Conservation (phyloP, 1,140 invertebrate species). For the Bemisia tabaci region DNA sequence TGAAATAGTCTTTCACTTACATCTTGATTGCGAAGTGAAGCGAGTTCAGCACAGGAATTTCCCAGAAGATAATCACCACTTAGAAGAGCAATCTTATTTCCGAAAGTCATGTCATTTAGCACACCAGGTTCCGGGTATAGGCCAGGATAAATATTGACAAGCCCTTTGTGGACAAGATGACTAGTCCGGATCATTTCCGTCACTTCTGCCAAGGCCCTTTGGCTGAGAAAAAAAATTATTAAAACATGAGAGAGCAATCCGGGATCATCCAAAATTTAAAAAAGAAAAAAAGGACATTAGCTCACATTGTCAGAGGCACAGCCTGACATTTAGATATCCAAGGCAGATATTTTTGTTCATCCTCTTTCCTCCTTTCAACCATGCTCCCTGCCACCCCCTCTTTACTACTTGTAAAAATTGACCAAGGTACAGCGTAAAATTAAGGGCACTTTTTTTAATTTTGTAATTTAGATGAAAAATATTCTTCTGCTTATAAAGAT, state of each 20-base stretch:
- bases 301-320: not conserved
- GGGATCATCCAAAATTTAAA: slow-evolving; percentile 3
- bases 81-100: slow-evolving; percentile 87
- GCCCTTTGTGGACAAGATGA: slow-evolving; percentile 81
- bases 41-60: slow-evolving; percentile 75
- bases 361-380: too few species aligned
- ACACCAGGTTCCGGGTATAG: slow-evolving; percentile 38
- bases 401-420: too few species aligned
- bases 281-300: not conserved
- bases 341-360: too few species aligned
- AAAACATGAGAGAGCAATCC: slow-evolving; percentile 7
- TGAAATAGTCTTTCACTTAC: too few species aligned
- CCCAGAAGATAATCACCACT: slow-evolving; percentile 86
- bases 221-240: slow-evolving; percentile 37
- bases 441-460: too few species aligned
- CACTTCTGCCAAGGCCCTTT: slow-evolving; percentile 82
- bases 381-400: too few species aligned
- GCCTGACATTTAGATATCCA: not conserved
- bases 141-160: slow-evolving; percentile 62
- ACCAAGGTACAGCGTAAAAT: too few species aligned
- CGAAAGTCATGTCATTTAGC: slow-evolving; percentile 72
- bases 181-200: slow-evolving; percentile 97
- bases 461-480: too few species aligned
- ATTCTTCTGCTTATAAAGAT: too few species aligned
- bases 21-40: slow-evolving; percentile 56